Conservation (phyloP, 2,797 vertebrate species). For the Botia kubotai region DNA sequence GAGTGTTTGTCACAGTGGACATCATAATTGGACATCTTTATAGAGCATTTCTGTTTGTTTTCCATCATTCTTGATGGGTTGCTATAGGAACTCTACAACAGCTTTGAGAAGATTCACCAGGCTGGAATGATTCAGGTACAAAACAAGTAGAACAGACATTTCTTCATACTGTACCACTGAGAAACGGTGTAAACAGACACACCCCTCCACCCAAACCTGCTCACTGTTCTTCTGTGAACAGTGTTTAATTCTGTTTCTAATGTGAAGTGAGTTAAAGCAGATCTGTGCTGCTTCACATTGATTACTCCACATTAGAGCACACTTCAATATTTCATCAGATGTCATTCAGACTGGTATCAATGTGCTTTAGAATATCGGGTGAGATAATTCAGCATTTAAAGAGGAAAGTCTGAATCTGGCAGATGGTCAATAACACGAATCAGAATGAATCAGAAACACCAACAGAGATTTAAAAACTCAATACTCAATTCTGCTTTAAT, state of each 20-base stretch:
- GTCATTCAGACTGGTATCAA: conserved; percentile 25
- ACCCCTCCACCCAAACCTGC: not conserved
- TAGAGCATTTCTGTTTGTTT: not conserved
- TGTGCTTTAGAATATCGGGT: conserved; percentile 31
- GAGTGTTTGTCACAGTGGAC: no score
- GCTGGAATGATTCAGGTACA: not conserved
- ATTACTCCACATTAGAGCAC: conserved; percentile 36
- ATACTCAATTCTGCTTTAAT: no score
- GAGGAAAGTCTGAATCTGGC: conserved; percentile 5
- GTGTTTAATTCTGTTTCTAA: conserved; percentile 39
- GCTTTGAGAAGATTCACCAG: not conserved
- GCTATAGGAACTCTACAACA: not conserved
- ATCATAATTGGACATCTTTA: not conserved
- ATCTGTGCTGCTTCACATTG: conserved; percentile 10
- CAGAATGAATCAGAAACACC: not conserved
- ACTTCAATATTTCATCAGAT: conserved; percentile 44
- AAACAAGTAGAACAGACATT: conserved; percentile 40
- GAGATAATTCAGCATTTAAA: conserved; percentile 25
- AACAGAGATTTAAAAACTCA: no score
- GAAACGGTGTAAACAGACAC: conserved; percentile 1
- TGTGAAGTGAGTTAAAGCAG: conserved; percentile 46
- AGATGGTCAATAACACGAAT: conserved; percentile 9
- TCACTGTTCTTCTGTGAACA: not conserved
- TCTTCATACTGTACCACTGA: conserved; percentile 29
- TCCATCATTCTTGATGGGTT: not conserved